A percentile compares a stretch with the other conserved stretches of the same genome.
Conservation (phyloP, 2,113 vertebrate genomes). For the Larimichthys crocea region DNA sequence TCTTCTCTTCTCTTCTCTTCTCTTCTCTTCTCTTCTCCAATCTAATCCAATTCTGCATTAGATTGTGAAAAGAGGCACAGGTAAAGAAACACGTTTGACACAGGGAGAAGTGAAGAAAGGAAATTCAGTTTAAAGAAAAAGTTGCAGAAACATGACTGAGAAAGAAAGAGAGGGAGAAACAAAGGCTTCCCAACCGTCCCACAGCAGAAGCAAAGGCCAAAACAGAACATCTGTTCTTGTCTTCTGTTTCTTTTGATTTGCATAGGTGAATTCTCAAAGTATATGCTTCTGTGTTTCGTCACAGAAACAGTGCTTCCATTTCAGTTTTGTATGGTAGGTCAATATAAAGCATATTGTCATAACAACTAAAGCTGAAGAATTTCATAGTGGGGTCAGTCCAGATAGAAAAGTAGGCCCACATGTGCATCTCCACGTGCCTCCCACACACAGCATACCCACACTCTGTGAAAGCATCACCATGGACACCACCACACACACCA, state of each 20-base stretch:
- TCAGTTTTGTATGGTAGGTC: background rate
- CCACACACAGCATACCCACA: background rate
- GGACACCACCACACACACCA: background rate
- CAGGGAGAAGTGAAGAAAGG: background rate
- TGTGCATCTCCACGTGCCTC: background rate
- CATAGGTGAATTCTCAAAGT: background rate
- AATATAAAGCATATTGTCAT: background rate
- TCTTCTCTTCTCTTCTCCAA: background rate
- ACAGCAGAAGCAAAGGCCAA: slow-evolving; percentile 21
- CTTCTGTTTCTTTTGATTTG: slow-evolving; percentile 16
- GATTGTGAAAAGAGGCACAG: slow-evolving; percentile 29
- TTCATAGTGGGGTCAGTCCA: background rate
- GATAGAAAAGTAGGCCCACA: background rate
- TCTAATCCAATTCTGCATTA: background rate
- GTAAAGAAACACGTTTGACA: slow-evolving; percentile 2
- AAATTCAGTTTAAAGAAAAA: background rate
- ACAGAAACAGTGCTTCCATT: background rate
- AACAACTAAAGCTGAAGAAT: background rate
- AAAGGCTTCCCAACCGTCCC: background rate
- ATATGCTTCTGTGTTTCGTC: background rate
- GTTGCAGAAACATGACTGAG: background rate
- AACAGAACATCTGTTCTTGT: slow-evolving; percentile 19
- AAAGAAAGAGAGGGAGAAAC: background rate
- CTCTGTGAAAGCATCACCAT: background rate
- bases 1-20: background rate